Conservation (phyloP, 1,140 invertebrate genomes). For the Scaptomyza graminum region DNA sequence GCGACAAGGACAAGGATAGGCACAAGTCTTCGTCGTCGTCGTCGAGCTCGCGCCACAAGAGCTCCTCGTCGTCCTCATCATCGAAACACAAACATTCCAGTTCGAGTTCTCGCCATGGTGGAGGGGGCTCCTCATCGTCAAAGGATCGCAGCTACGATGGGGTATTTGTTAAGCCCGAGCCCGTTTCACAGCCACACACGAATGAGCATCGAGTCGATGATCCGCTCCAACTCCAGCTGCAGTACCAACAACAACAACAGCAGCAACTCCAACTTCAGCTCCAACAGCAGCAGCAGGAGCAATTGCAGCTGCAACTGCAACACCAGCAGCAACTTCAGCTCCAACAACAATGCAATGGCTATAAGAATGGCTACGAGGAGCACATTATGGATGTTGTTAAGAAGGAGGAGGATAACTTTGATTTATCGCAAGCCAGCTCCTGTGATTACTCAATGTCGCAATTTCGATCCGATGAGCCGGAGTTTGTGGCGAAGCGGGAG, state of each 20-base stretch:
- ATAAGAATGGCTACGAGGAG: constrained; percentile 82
- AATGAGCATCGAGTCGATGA: constrained; percentile 32
- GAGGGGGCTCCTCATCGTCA: constrained; percentile 74
- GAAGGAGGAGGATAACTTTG: constrained; percentile 70
- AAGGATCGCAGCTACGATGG: constrained; percentile 75
- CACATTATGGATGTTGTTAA: constrained; percentile 64
- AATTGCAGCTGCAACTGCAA: background rate
- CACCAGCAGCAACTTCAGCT: constrained; percentile 6
- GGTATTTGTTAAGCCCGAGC: constrained; percentile 82
- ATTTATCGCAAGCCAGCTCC: constrained; percentile 86
- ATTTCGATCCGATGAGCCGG: constrained; percentile 85
- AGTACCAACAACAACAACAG: constrained; percentile 30
- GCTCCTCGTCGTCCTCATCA: constrained; percentile 78
- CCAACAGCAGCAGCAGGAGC: constrained; percentile 4
- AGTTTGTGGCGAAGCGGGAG: constrained; percentile 75
- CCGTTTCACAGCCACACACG: constrained; percentile 83
- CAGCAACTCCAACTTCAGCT: constrained; percentile 6
- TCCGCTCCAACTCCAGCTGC: constrained; percentile 45
- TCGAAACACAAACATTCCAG: constrained; percentile 84
- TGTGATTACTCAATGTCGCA: constrained; percentile 88
- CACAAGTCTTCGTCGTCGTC: constrained; percentile 81
- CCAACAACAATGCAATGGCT: constrained; percentile 57
- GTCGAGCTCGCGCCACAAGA: constrained; percentile 80
- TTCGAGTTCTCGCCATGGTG: constrained; percentile 64
- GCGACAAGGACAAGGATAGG: constrained; percentile 85